phyloP scores from a whole-genome alignment of 2,797 vertebrate species.

The Gymnodraco acuticeps region DNA sequence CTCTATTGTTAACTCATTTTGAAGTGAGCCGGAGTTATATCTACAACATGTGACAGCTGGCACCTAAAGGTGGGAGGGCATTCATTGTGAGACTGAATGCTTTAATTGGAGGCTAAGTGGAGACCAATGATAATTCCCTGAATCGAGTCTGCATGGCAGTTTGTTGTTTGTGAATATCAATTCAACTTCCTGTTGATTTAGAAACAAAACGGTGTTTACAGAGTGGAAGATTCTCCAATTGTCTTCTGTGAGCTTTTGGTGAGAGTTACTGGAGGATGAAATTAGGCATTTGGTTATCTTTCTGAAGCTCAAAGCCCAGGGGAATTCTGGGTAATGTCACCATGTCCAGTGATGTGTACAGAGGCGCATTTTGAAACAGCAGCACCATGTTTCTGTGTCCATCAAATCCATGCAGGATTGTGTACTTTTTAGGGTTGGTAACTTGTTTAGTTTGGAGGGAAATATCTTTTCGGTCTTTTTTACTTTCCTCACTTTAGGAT shows the following conservation, averaged over 20 bases:
- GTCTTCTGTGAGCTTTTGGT: conserved; percentile 68
- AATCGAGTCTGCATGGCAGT: conserved; percentile 45
- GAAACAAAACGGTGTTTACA: conserved; percentile 56
- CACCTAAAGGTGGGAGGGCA: conserved; percentile 20
- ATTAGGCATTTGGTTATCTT: conserved; percentile 79
- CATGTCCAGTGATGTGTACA: conserved; percentile 48
- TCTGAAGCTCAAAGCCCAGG: conserved; percentile 55
- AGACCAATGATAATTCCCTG: conserved; percentile 49
- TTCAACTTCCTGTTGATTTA: conserved; percentile 52
- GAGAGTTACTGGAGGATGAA: conserved; percentile 73
- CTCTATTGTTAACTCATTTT: too few relatives aligned
- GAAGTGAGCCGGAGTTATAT: not conserved
- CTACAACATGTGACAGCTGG: conserved; percentile 29
- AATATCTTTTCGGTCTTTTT: conserved; percentile 2
- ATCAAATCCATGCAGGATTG: conserved; percentile 1
- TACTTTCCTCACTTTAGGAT: conserved; percentile 28
- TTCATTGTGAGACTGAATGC: conserved; percentile 30
- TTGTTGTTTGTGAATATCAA: conserved; percentile 50
- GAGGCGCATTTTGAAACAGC: conserved; percentile 23
- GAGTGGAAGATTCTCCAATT: conserved; percentile 56
- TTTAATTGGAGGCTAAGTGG: conserved; percentile 55
- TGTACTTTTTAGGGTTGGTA: too few relatives aligned
- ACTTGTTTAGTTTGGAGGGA: too few relatives aligned
- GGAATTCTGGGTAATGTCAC: conserved; percentile 67
- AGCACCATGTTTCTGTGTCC: conserved; percentile 22